phyloP scores from a whole-genome alignment of 2,113 vertebrate species.

The Fregetta grallaria region DNA sequence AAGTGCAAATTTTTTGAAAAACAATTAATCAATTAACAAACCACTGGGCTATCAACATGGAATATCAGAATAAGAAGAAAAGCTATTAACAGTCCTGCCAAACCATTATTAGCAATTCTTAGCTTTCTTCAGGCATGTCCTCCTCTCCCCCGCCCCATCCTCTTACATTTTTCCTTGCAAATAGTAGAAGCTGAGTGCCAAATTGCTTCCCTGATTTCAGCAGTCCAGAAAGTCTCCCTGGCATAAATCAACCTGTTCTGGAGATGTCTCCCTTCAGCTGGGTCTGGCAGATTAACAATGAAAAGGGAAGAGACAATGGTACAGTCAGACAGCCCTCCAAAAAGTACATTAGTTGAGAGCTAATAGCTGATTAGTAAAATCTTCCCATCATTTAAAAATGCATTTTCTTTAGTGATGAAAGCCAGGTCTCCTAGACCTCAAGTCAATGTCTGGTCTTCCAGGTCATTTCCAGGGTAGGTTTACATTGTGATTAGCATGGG shows the following conservation, averaged over 20 bases:
- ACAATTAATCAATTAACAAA: conserved; percentile 41
- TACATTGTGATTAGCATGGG: background rate
- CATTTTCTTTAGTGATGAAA: conserved; percentile 39
- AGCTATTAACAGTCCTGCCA: background rate
- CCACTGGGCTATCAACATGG: background rate
- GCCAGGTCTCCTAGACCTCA: conserved; percentile 11
- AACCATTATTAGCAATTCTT: background rate
- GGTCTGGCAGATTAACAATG: conserved; percentile 13
- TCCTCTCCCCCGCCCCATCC: background rate
- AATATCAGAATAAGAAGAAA: background rate
- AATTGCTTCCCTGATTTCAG: conserved; percentile 4
- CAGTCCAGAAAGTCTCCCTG: background rate
- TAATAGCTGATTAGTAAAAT: conserved; percentile 48
- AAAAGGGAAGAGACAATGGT: conserved; percentile 9
- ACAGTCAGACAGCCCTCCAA: background rate
- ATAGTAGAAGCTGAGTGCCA: background rate
- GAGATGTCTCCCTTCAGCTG: background rate
- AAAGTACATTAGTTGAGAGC: background rate
- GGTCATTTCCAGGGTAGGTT: background rate
- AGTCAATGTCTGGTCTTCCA: conserved; percentile 2
- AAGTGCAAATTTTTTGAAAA: background rate
- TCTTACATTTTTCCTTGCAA: background rate
- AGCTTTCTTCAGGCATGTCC: background rate
- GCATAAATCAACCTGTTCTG: conserved; percentile 41
- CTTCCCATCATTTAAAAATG: conserved; percentile 27